Conservation (phyloP, 2,888 invertebrate species). For the Netelia fuscicornis region DNA sequence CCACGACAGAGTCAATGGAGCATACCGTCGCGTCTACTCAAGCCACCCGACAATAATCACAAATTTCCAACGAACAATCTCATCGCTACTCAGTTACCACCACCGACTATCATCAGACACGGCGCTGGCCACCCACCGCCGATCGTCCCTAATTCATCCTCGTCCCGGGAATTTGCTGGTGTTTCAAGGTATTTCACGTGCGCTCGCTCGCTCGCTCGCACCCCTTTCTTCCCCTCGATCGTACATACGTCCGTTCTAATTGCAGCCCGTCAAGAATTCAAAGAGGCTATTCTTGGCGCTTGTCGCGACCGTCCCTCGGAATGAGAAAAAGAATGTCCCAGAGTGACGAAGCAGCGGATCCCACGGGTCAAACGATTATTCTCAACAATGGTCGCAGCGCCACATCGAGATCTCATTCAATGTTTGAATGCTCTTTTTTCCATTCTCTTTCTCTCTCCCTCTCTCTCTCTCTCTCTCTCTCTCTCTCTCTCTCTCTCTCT, state of each 20-base stretch:
- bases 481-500: neutral
- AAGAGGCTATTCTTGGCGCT: slow-evolving; percentile 91
- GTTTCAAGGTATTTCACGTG: slow-evolving; percentile 73
- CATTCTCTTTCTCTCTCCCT: slow-evolving; percentile 66
- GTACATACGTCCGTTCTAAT: neutral
- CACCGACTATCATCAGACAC: slow-evolving; percentile 72
- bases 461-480: slow-evolving; percentile 63
- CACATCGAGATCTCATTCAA: slow-evolving; percentile 79
- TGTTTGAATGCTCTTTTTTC: slow-evolving; percentile 72
- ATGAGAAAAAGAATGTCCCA: slow-evolving; percentile 86
- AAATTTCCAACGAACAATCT: slow-evolving; percentile 83
- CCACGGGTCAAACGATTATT: slow-evolving; percentile 82
- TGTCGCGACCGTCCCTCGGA: slow-evolving; percentile 90
- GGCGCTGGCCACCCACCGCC: slow-evolving; percentile 78
- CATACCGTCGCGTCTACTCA: slow-evolving; percentile 88
- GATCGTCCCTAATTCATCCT: slow-evolving; percentile 76
- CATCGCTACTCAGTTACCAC: slow-evolving; percentile 75
- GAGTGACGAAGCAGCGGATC: slow-evolving; percentile 84
- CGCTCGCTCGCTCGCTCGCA: neutral
- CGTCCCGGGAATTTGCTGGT: slow-evolving; percentile 78
- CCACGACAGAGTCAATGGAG: slow-evolving; percentile 86
- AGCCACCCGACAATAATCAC: slow-evolving; percentile 88
- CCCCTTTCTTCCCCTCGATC: neutral
- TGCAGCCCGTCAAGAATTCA: slow-evolving; percentile 86
- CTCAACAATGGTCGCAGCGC: slow-evolving; percentile 84